Evolutionary conservation across 2,797 vertebrate species (phyloP).

Genomic region (Fundulus diaphanus): DNA sequence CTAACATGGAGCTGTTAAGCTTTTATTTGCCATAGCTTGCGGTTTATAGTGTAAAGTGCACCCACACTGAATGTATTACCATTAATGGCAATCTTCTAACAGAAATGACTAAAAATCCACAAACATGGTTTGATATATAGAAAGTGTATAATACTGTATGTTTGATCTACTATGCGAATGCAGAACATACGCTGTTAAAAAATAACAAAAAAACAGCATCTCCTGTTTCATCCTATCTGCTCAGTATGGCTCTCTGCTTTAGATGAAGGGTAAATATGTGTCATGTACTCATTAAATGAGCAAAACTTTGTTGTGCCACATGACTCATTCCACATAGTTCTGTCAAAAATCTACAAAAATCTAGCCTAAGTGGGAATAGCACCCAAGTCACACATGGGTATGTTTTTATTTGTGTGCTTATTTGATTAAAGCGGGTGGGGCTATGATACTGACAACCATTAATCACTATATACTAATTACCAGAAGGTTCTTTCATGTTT

Average conservation of each 20-base stretch:
- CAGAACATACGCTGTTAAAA: background rate
- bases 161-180: slow-evolving; percentile 10
- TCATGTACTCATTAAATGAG: slow-evolving; percentile 74
- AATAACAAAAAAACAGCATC: background rate
- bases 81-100: background rate
- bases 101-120: background rate
- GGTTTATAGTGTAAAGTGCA: slow-evolving; percentile 15
- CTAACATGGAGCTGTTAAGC: slow-evolving; percentile 52
- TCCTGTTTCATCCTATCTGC: slow-evolving; percentile 15
- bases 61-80: slow-evolving; percentile 1
- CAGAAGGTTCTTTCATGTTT: slow-evolving; percentile 81
- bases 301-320: slow-evolving; percentile 57
- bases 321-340: slow-evolving; percentile 35
- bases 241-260: slow-evolving; percentile 28
- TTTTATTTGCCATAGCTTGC: slow-evolving; percentile 44
- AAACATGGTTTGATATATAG: background rate
- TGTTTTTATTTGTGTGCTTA: slow-evolving; percentile 62
- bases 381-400: slow-evolving; percentile 38
- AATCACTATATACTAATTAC: slow-evolving; percentile 83
- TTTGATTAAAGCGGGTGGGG: slow-evolving; percentile 70
- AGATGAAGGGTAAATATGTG: slow-evolving; percentile 59
- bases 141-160: background rate
- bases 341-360: slow-evolving; percentile 66
- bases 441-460: slow-evolving; percentile 78
- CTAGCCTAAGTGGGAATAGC: slow-evolving; percentile 47